Evolutionary conservation across 2,888 invertebrate genomes (phyloP).

Genomic region (Dryomyza anilis): DNA sequence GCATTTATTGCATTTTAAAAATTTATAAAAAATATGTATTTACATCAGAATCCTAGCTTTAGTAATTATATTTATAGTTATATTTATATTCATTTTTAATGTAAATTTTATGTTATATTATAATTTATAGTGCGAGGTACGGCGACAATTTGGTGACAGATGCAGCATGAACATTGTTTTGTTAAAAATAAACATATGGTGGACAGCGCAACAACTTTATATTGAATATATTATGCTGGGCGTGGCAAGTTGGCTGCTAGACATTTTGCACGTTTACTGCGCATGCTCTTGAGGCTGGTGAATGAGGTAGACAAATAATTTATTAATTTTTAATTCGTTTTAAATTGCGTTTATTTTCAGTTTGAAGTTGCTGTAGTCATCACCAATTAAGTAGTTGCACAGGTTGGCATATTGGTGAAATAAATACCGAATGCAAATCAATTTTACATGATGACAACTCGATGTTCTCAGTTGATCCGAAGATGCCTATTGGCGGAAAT

Average conservation of each 20-base stretch:
- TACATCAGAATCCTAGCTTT: no score
- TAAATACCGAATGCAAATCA: no score
- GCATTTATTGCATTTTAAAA: no score
- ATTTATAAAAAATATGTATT: no score
- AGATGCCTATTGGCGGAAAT: slow-evolving; percentile 98
- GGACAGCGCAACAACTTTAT: slow-evolving; percentile 95
- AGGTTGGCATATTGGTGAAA: no score
- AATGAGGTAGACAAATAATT: slow-evolving; percentile 75
- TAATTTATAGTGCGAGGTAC: no score
- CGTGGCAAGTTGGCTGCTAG: slow-evolving; percentile 88
- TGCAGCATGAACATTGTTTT: no score
- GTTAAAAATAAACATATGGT: no score
- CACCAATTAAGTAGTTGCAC: slow-evolving; percentile 98
- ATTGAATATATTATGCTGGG: slow-evolving; percentile 94
- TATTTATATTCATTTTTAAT: no score
- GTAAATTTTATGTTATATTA: no score
- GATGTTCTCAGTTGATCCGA: slow-evolving; percentile 96
- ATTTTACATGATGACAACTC: slow-evolving; percentile 87
- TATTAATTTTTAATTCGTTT: not conserved
- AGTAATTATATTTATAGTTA: no score
- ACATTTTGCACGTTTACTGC: slow-evolving; percentile 90
- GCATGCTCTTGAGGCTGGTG: slow-evolving; percentile 88
- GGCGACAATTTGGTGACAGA: no score
- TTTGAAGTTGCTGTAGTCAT: slow-evolving; percentile 98
- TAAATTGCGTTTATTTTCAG: slow-evolving; percentile 61